phyloP scores from a whole-genome alignment of 2,113 vertebrate species.

The Megalops atlanticus region DNA sequence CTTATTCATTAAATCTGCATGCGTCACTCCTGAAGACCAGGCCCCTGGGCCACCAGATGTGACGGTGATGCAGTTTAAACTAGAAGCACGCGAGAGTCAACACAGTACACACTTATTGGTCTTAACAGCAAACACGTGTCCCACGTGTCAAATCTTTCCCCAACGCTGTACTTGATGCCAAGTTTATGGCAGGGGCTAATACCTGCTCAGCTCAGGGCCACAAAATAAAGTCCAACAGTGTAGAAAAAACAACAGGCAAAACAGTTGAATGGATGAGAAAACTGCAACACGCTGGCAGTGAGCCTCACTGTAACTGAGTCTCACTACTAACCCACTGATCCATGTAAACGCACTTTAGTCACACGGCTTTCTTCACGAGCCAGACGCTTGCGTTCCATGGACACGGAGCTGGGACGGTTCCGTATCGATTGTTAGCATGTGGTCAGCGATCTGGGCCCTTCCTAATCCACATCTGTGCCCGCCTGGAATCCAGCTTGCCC shows the following conservation, averaged over 20 bases:
- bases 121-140: conserved; percentile 46
- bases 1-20: conserved; percentile 28
- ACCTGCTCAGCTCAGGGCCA: not conserved
- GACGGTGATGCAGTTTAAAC: conserved; percentile 35
- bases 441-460: not conserved
- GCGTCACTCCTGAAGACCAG: conserved; percentile 15
- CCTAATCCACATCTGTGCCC: not conserved
- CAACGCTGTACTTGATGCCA: not conserved
- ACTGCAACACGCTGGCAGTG: not conserved
- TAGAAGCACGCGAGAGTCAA: conserved; percentile 20
- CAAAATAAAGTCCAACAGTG: not conserved
- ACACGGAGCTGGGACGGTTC: not conserved
- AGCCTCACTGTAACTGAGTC: not conserved
- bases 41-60: conserved; percentile 20
- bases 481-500: not conserved
- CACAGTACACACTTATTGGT: not conserved
- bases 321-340: not conserved
- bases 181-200: not conserved
- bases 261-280: not conserved
- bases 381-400: not conserved
- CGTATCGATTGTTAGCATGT: not conserved
- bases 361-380: not conserved
- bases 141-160: conserved; percentile 17
- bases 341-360: not conserved
- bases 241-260: not conserved